phyloP scores from a whole-genome alignment of 2,888 invertebrate genomes.

The Portevinia maculata region DNA sequence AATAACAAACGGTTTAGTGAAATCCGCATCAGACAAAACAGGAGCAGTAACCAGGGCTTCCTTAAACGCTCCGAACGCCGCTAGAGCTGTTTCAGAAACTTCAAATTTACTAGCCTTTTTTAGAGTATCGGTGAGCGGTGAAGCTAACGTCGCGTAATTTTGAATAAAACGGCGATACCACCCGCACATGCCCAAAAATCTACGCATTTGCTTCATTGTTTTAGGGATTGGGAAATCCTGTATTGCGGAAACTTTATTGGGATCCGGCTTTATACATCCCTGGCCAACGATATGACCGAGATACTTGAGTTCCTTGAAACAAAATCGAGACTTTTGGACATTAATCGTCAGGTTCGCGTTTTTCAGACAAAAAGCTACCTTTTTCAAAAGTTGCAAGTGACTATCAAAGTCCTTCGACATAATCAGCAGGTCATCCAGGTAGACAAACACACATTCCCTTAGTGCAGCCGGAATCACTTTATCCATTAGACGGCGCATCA shows the following conservation, averaged over 20 bases:
- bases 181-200: slow-evolving; percentile 33
- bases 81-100: background rate
- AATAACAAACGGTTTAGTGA: slow-evolving; percentile 41
- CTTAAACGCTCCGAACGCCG: slow-evolving; percentile 16
- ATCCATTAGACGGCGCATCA: slow-evolving; percentile 56
- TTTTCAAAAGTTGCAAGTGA: slow-evolving; percentile 25
- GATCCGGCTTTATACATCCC: slow-evolving; percentile 40
- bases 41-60: slow-evolving; percentile 15
- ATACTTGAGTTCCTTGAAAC: too few relatives aligned
- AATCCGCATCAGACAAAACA: slow-evolving; percentile 46
- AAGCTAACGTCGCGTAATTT: slow-evolving; percentile 20
- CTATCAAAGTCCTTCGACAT: slow-evolving; percentile 41
- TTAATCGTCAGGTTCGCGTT: slow-evolving; percentile 48
- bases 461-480: slow-evolving; percentile 50
- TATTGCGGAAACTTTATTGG: slow-evolving; percentile 26
- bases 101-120: slow-evolving; percentile 5
- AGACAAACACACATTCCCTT: slow-evolving; percentile 54
- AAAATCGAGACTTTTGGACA: slow-evolving; percentile 44
- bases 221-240: slow-evolving; percentile 30
- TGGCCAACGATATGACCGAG: slow-evolving; percentile 49
- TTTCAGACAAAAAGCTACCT: slow-evolving; percentile 18
- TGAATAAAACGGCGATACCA: slow-evolving; percentile 52
- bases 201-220: slow-evolving; percentile 70
- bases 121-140: slow-evolving; percentile 45
- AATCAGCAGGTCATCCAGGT: slow-evolving; percentile 59